Evolutionary conservation across 1,140 invertebrate genomes (phyloP).

Genomic region (Anastrepha obliqua): DNA sequence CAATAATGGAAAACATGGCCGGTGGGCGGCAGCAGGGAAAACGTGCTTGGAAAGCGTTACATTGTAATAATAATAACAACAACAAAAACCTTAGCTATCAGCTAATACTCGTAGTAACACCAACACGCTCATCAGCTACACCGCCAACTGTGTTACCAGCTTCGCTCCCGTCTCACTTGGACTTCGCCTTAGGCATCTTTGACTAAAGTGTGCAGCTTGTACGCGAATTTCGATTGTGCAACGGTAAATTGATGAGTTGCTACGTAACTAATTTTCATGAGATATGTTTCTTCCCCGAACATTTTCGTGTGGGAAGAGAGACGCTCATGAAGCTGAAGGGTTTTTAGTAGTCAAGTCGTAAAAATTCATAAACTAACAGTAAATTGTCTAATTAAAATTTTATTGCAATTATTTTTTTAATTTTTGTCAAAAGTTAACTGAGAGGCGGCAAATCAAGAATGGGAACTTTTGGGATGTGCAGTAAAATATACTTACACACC

Average conservation of each 20-base stretch:
- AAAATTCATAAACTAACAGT: not conserved
- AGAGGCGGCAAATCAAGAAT: too few species aligned
- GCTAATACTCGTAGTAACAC: not conserved
- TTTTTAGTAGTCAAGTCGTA: not conserved
- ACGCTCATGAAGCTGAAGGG: slow-evolving; percentile 10
- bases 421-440: not conserved
- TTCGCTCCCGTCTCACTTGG: not conserved
- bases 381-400: slow-evolving; percentile 6
- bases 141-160: slow-evolving; percentile 17
- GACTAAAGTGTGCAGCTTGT: not conserved
- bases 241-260: slow-evolving; percentile 49
- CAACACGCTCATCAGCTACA: not conserved
- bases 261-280: slow-evolving; percentile 38
- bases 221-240: slow-evolving; percentile 49
- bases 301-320: not conserved
- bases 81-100: not conserved
- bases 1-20: not conserved
- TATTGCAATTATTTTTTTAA: not conserved
- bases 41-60: slow-evolving; percentile 5
- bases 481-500: too few species aligned
- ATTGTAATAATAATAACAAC: not conserved
- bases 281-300: not conserved
- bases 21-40: not conserved
- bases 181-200: not conserved
- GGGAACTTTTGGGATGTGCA: too few species aligned